phyloP scores from a whole-genome alignment of 1,140 invertebrate species.

The Nasonia longicornis region DNA sequence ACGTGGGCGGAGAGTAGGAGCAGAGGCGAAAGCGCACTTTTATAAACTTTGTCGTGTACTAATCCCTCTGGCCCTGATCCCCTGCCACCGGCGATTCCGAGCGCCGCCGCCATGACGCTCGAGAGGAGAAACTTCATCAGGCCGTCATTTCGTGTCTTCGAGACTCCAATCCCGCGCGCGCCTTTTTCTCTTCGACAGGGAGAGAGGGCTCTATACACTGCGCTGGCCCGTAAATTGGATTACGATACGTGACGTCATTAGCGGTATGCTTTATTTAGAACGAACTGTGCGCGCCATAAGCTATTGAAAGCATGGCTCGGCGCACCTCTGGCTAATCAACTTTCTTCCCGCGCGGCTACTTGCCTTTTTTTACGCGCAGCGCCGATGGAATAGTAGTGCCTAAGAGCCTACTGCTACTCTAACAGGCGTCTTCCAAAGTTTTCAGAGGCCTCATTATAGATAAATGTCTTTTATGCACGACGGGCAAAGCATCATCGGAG shows the following conservation, averaged over 20 bases:
- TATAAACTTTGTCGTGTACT: constrained; percentile 67
- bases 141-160: constrained; percentile 64
- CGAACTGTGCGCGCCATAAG: not conserved
- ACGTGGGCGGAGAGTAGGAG: constrained; percentile 42
- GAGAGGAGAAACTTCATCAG: constrained; percentile 65
- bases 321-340: constrained; percentile 10
- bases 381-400: not conserved
- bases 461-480: not conserved
- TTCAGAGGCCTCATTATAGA: not conserved
- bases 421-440: not conserved
- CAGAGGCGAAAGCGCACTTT: constrained; percentile 59
- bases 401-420: not conserved
- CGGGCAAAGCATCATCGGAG: too few relatives aligned
- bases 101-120: constrained; percentile 48
- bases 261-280: constrained; percentile 61
- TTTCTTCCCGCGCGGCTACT: constrained; percentile 1
- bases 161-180: constrained; percentile 54
- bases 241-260: constrained; percentile 68
- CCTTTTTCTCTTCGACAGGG: not conserved
- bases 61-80: constrained; percentile 63
- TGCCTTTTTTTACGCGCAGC: not conserved
- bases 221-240: constrained; percentile 63
- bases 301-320: constrained; percentile 4
- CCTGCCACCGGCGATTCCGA: constrained; percentile 47
- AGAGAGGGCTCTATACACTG: not conserved